These are phyloP conservation scores for Tenthredo mesomela DNA, from an alignment of 2,888 invertebrate genomes.

Conservation along the genomic window DNA sequence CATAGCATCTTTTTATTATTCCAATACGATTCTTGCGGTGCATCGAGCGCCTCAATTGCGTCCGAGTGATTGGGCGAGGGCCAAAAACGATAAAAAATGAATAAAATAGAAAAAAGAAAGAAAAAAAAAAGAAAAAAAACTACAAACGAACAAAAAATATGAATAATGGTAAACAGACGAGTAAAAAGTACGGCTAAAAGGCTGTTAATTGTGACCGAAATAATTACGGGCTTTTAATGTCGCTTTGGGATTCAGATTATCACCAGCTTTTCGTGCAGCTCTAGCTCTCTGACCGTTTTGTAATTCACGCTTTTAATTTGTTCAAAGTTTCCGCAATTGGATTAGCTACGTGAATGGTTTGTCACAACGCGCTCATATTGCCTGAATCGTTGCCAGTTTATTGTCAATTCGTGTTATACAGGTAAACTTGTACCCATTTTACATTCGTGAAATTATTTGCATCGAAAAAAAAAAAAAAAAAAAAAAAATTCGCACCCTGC, in stretches of 20 bases:
- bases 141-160: neutral
- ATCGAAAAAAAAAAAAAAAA: neutral
- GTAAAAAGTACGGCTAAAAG: neutral
- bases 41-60: constrained; percentile 3
- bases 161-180: constrained; percentile 1
- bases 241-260: constrained; percentile 18
- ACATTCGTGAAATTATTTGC: neutral
- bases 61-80: constrained; percentile 27
- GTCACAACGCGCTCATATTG: neutral
- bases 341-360: neutral
- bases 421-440: neutral
- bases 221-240: constrained; percentile 19
- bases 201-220: neutral
- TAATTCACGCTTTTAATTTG: constrained; percentile 5
- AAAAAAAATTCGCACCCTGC: neutral
- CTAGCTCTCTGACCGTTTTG: neutral
- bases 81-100: constrained; percentile 4
- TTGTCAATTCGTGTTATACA: neutral
- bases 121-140: neutral
- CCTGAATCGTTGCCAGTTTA: neutral
- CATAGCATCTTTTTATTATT: neutral
- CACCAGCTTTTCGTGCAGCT: neutral
- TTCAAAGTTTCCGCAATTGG: neutral
- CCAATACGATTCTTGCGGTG: constrained; percentile 9
- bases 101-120: neutral